Evolutionary conservation across 2,888 invertebrate genomes (phyloP), one percentile per base, ranked within the genome.

Genomic region (Plagodis dolabraria): DNA sequence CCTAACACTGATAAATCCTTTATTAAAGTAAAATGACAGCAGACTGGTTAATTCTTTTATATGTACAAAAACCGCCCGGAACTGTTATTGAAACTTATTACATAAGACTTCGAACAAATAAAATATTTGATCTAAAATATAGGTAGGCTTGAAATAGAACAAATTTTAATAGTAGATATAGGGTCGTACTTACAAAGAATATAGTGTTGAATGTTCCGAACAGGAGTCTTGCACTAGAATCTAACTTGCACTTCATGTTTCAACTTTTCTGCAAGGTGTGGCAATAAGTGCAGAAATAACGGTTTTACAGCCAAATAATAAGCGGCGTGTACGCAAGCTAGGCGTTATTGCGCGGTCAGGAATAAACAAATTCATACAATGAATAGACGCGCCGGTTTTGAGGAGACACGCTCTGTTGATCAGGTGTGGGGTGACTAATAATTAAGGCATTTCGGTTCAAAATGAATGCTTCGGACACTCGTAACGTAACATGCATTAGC

Each of bases 171-270:
- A 8, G 36, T 5, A 36, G 36, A 9, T 5, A 36, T 22, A 22
- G 22, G 22, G 22, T 7, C 12, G 44, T 12, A 93, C 94, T 94
- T 86, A 94, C 95, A 83, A 94, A 89, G 81, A 95, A 94, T 69
- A 95, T 78, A 63, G 95, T 94, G 82, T 96, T 96, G 74, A 94
- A 95, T 79, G 93, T 93, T 69, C 95, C 95, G 80, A 95, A 93
- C 64, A 96, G 84, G 67, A 94, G 93, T 89, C 95, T 95, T 57
- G 95, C 94, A 82, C 94, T 94, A 48, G 93, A 88, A 67, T 94
- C 83, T 59, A 77, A 80, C 73, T 80, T 85, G 67, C 89, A 85
- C 80, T 82, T 85, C 87, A 85, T 87, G 44, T 50, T 53, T 59
- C 64, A 57, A n/a, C 5, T 46, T 65, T 67, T 60, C 12, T 44